A percentile compares a stretch with the other conserved stretches of the same genome.
These are phyloP conservation scores for Malthinus seriepunctatus DNA, from an alignment of 2,888 invertebrate genomes.

Conservation along the genomic window DNA sequence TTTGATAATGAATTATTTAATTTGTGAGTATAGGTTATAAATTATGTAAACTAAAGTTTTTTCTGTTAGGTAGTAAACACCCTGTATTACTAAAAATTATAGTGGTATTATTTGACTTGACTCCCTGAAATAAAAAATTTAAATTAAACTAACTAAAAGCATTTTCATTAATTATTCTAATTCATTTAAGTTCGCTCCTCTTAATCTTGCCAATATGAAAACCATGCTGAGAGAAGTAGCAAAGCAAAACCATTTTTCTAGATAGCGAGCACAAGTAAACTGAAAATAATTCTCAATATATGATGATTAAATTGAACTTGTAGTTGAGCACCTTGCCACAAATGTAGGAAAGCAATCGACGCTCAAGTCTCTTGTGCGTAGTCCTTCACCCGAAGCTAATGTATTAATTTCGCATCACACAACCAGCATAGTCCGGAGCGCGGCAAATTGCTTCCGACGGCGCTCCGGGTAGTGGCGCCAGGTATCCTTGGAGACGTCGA, in stretches of 20 bases:
- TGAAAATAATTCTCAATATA: background rate
- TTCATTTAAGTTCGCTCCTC: too few species aligned
- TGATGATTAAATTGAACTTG: conserved; percentile 14
- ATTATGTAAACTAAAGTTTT: too few species aligned
- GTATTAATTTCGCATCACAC: conserved; percentile 49
- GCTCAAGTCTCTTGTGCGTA: conserved; percentile 36
- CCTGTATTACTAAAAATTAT: too few species aligned
- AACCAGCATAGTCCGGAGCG: conserved; percentile 47
- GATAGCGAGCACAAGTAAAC: background rate
- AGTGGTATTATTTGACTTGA: too few species aligned
- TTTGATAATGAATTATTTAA: too few species aligned
- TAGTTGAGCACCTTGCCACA: conserved; percentile 17
- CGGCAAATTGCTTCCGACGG: conserved; percentile 62
- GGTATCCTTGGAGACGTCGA: conserved; percentile 60
- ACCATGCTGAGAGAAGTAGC: background rate
- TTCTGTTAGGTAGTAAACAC: too few species aligned
- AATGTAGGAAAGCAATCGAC: conserved; percentile 24
- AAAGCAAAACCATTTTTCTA: background rate
- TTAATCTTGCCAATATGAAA: too few species aligned
- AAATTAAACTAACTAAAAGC: too few species aligned
- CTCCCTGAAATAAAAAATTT: too few species aligned
- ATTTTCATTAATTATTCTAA: too few species aligned
- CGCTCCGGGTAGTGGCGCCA: conserved; percentile 61
- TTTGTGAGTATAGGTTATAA: too few species aligned
- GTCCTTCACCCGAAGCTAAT: conserved; percentile 47